These are phyloP conservation scores for Cheilosia pagana DNA, from an alignment of 2,888 invertebrate genomes.

Conservation along the genomic window DNA sequence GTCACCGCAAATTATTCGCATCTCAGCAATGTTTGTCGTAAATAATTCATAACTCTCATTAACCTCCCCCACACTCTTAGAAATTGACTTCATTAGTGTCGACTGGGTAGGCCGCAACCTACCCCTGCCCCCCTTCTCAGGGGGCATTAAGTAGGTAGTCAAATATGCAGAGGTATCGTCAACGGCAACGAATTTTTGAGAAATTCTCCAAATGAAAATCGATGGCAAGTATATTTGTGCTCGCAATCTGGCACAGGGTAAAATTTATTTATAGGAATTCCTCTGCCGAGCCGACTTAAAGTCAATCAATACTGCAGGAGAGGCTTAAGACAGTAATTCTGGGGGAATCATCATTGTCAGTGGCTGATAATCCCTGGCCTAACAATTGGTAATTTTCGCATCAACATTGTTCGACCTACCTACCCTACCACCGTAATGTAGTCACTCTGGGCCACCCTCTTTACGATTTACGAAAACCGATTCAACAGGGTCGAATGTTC, in stretches of 20 bases:
- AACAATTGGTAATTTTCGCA: constrained; percentile 26
- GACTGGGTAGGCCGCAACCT: constrained; percentile 22
- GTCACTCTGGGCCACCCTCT: background rate
- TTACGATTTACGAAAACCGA: constrained; percentile 12
- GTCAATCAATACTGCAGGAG: constrained; percentile 23
- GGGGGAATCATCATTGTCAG: constrained; percentile 26
- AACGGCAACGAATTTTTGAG: constrained; percentile 21
- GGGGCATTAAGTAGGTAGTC: constrained; percentile 20
- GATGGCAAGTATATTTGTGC: background rate
- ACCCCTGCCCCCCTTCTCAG: background rate
- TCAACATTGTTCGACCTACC: constrained; percentile 1
- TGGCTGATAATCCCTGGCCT: constrained; percentile 41
- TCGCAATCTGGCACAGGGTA: background rate
- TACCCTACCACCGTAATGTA: background rate
- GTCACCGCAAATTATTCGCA: constrained; percentile 61
- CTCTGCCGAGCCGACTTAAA: background rate
- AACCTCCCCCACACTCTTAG: constrained; percentile 28
- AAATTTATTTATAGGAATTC: constrained; percentile 5
- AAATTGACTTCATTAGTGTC: constrained; percentile 66
- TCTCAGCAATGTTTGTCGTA: constrained; percentile 49
- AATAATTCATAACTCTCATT: constrained; percentile 68
- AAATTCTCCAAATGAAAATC: constrained; percentile 30
- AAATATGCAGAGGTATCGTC: constrained; percentile 53
- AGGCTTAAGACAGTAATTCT: constrained; percentile 23
- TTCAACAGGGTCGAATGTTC: constrained; percentile 8